These are phyloP conservation scores for Artemia sinica DNA, from an alignment of 2,888 invertebrate species.

Conservation along the genomic window DNA sequence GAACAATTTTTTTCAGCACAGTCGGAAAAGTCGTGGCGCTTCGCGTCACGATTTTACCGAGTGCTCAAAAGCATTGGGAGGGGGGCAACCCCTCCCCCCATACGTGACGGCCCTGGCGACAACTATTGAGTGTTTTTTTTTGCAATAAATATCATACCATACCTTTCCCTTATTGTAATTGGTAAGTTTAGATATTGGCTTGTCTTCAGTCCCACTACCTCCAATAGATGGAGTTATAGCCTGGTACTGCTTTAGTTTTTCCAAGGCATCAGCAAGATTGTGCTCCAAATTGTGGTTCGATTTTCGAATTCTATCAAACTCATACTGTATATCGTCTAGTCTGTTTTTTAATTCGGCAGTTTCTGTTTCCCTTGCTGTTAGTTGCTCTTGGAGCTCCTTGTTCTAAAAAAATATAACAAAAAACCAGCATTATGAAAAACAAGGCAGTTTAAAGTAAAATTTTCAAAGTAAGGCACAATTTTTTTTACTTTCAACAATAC, in stretches of 20 bases:
- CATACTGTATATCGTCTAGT: constrained; percentile 87
- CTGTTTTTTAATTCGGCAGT: constrained; percentile 86
- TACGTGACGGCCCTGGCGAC: too few relatives aligned
- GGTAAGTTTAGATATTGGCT: constrained; percentile 23
- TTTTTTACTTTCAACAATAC: too few relatives aligned
- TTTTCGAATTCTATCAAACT: constrained; percentile 63
- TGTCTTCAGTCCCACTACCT: constrained; percentile 20
- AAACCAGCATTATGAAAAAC: constrained; percentile 8
- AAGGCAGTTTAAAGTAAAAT: too few relatives aligned
- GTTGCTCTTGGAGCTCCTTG: constrained; percentile 67
- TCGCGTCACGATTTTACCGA: too few relatives aligned
- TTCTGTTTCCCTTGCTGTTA: constrained; percentile 80
- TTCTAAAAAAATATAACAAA: constrained; percentile 35
- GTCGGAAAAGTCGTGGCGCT: too few relatives aligned
- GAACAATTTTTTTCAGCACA: too few relatives aligned
- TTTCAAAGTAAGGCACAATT: too few relatives aligned
- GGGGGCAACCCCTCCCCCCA: too few relatives aligned
- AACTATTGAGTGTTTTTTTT: too few relatives aligned
- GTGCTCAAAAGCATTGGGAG: too few relatives aligned
- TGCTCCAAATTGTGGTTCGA: constrained; percentile 82
- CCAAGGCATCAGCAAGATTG: constrained; percentile 76
- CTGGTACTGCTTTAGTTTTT: constrained; percentile 48
- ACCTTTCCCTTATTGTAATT: constrained; percentile 20
- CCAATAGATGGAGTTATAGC: background rate
- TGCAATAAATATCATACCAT: too few relatives aligned